Evolutionary conservation across 2,888 invertebrate species (phyloP), one percentile per base, ranked within the genome.

Genomic region (Zelleria hepariella): DNA sequence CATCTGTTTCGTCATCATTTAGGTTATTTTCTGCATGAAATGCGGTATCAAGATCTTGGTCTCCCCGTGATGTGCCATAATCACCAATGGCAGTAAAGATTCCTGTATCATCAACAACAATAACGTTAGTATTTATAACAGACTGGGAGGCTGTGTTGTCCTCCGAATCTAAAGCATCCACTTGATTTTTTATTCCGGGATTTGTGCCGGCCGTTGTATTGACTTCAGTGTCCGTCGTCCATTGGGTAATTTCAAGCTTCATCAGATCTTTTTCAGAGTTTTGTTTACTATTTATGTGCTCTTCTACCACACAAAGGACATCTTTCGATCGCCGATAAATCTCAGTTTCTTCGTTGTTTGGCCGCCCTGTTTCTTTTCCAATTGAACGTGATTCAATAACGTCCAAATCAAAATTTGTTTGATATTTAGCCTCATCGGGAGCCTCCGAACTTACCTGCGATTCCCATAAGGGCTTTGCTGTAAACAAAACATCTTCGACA

Each of bases 401-500:
- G 10, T 32, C 15, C 15, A 4, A 42, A 15, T 10, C 32, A 10
- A 15, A 10, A 4, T 42, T 42, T 42, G 10, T 15, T 3, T 15
- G 15, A 15, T 2, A 42, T 42, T 10, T 15, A 42, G 15, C 15
- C 15, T 42, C 15, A 15, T 3, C 10, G 32, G 15, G 8, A 51
- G 10, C 21, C 21, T 51, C 48, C 52, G 27, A 6, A 15, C 18
- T 60, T 7, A 25, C 15, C 47, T 66, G 2, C 10, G 2, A 64
- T 2, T 58, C 47, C 79, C 80, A 83, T 20, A 77, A 59, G 49
- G 68, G 62, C 6, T 67, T 59, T 10, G 86, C 74, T 1, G 87
- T 87, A 55, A 67, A 80, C 21, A 88, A 60, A 60, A 87, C 82
- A 66, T 88, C 87, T 69, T 86, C 87, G 23, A 61, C 64, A 62